Percentiles rank a stretch among this genome's conserved stretches.
Conservation (phyloP, 2,888 invertebrate species). For the Cordilura impudica region DNA sequence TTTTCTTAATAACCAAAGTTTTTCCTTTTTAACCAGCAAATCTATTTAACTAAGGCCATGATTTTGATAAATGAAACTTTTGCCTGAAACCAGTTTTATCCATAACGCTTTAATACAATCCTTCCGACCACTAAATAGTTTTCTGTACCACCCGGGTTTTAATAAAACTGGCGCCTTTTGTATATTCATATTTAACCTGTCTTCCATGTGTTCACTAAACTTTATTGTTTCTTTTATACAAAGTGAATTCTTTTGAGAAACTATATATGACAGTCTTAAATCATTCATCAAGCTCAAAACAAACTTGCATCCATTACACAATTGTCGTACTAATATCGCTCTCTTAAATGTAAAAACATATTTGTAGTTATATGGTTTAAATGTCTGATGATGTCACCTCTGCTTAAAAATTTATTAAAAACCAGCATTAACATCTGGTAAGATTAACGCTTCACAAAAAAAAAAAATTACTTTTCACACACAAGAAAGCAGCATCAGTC, state of each 20-base stretch:
- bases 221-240: slow-evolving; percentile 30
- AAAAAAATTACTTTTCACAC: slow-evolving; percentile 25
- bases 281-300: slow-evolving; percentile 55
- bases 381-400: slow-evolving; percentile 49
- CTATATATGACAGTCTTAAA: slow-evolving; percentile 55
- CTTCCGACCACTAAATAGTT: too few species aligned
- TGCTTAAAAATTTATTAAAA: slow-evolving; percentile 23
- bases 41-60: too few species aligned
- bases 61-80: too few species aligned
- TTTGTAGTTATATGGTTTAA: slow-evolving; percentile 12
- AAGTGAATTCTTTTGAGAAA: slow-evolving; percentile 44
- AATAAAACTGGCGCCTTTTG: slow-evolving; percentile 35
- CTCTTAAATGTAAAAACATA: slow-evolving; percentile 3
- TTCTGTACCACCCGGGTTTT: background rate
- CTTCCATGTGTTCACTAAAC: slow-evolving; percentile 49
- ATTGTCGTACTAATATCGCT: background rate
- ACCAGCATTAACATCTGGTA: slow-evolving; percentile 75
- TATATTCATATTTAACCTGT: slow-evolving; percentile 47
- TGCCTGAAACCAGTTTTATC: too few species aligned
- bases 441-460: slow-evolving; percentile 74
- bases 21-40: too few species aligned
- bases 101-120: too few species aligned
- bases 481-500: background rate
- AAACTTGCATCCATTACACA: background rate
- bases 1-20: too few species aligned